Evolutionary conservation across 2,113 vertebrate species (phyloP), one percentile per base, ranked within the genome.

Genomic region (Halichoerus grypus): DNA sequence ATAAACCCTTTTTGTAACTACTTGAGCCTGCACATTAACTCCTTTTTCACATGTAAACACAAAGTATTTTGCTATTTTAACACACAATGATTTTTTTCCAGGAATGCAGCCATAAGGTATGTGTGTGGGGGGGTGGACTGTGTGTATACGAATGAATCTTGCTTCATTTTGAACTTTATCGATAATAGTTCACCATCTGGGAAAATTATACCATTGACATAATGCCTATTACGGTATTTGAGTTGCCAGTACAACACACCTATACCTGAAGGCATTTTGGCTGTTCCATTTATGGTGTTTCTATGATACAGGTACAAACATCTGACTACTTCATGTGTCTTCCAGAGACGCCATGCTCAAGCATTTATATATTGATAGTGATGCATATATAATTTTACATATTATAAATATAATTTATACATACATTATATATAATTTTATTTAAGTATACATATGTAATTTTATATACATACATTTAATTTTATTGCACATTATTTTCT

Each of bases 131-230:
- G 59, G 7, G 39, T 74, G 24, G 39, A 36, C 18, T 61, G 1
- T 33, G 31, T 65, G 22, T 31, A 11, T 16, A 24, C 36, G 55
- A 89, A 26, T 16, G 16, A 91, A 79, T 76, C 26, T 51, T 42
- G 94, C 22, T 93, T 95, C 57, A 80, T 59, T 57, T 22, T 65
- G 51, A 93, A 91, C 24, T 18, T 95, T 69, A 61, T 69, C 65
- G 91, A 49, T 81, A 24, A 83, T 6, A 31, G 22, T 49, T 67
- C 39, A 69, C 69, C 28, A 90, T 21, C 39, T 83, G 12, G 55
- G 49, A 61, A 86, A 94, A 79, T 31, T n/a, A 94, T 16, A 85
- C 26, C 46, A 81, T 14, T n/a, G 16, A 71, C 59, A 8, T 28
- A 59, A 49, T 26, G 49, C 24, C 24, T 77, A 3, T n/a, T 61